phyloP scores from a whole-genome alignment of 2,888 invertebrate species.

The Lomographa bimaculata region DNA sequence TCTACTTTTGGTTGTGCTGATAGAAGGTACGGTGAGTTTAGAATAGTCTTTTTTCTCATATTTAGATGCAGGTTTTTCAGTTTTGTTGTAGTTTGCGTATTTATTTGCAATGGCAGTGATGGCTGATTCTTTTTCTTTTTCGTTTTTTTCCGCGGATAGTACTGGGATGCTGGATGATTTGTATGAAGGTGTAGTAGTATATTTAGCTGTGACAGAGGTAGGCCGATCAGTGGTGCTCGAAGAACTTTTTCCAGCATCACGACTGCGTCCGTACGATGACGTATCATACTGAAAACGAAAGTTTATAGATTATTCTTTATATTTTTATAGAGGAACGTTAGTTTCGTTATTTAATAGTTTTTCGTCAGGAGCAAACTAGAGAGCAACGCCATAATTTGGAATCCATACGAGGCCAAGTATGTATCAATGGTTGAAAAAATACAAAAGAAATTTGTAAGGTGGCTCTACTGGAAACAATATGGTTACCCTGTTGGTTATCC shows the following conservation, averaged over 20 bases:
- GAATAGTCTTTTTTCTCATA: conserved; percentile 80
- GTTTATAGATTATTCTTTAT: too few species aligned
- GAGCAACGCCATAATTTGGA: too few species aligned
- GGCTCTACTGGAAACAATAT: too few species aligned
- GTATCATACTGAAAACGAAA: conserved; percentile 69
- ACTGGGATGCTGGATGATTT: conserved; percentile 79
- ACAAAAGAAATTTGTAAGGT: too few species aligned
- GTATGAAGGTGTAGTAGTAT: conserved; percentile 65
- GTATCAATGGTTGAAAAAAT: too few species aligned
- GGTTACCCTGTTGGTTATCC: too few species aligned
- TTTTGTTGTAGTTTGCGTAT: conserved; percentile 67
- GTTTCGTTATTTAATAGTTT: too few species aligned
- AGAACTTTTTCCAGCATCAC: conserved; percentile 53
- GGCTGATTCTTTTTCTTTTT: conserved; percentile 65
- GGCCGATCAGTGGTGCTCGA: conserved; percentile 59
- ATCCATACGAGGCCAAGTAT: too few species aligned
- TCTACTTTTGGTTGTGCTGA: conserved; percentile 68
- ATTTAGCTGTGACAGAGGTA: conserved; percentile 74
- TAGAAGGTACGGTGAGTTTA: conserved; percentile 61
- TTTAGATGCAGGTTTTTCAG: conserved; percentile 48
- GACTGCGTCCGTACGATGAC: conserved; percentile 63
- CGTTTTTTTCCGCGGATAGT: conserved; percentile 51
- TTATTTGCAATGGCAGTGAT: conserved; percentile 70
- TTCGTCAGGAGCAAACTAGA: too few species aligned
- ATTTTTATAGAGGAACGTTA: too few species aligned